Evolutionary conservation across 35 echinoderm and acorn worm species (phyloP).

Genomic region (Apostichopus japonicus): DNA sequence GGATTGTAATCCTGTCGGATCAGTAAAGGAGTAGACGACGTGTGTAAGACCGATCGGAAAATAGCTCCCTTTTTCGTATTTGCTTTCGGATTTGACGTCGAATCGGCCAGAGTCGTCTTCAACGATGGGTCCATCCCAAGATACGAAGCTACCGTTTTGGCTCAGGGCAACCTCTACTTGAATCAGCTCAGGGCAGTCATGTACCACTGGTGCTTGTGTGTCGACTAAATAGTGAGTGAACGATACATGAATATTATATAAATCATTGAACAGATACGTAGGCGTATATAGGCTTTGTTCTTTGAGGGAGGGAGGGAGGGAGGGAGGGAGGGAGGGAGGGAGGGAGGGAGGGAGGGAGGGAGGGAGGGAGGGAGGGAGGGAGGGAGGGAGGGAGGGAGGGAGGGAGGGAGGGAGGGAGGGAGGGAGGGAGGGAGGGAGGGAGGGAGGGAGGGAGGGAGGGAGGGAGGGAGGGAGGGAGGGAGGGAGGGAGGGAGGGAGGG

Average conservation of each 20-base stretch:
- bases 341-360: too few species aligned
- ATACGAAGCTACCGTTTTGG: constrained; percentile 47
- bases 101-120: constrained; percentile 40
- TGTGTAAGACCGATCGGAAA: constrained; percentile 41
- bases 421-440: too few species aligned
- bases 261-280: not conserved
- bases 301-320: too few species aligned
- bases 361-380: too few species aligned
- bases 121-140: constrained; percentile 34
- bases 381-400: too few species aligned
- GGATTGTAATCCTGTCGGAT: not conserved
- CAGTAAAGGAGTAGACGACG: not conserved
- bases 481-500: too few species aligned
- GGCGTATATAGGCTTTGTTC: too few species aligned
- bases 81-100: not conserved
- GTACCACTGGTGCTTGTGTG: constrained; percentile 10
- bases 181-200: constrained; percentile 15
- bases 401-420: too few species aligned
- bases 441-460: too few species aligned
- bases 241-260: not conserved
- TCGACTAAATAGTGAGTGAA: constrained; percentile 4
- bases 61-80: constrained; percentile 13
- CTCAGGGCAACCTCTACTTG: not conserved
- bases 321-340: too few species aligned
- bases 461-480: too few species aligned